A percentile compares a stretch with the other conserved stretches of the same genome.
These are phyloP conservation scores for Actinia tenebrosa DNA, from an alignment of 64 coral and sea anemone genomes.

Conservation along the genomic window DNA sequence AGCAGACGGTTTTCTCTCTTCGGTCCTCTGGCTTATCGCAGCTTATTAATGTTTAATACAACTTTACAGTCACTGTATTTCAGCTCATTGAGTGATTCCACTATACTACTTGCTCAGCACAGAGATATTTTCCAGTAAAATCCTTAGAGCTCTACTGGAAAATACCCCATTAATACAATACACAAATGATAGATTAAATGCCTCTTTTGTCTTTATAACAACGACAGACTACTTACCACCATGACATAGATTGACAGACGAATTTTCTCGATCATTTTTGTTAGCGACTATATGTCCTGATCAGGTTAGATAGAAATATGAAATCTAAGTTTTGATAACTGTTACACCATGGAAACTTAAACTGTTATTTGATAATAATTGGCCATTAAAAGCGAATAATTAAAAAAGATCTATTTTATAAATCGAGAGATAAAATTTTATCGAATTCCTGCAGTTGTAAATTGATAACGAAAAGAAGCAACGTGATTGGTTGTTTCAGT, in stretches of 20 bases:
- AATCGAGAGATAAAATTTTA: background rate
- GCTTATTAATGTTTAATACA: too few relatives aligned
- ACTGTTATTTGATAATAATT: background rate
- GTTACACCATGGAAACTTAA: background rate
- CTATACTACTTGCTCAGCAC: too few relatives aligned
- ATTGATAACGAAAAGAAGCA: background rate
- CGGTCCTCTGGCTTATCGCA: too few relatives aligned
- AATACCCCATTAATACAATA: background rate
- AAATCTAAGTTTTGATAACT: background rate
- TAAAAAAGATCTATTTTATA: background rate
- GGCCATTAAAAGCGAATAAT: background rate
- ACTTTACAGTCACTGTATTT: too few relatives aligned
- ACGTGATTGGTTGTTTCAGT: background rate
- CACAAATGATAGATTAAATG: background rate
- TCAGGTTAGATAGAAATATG: background rate
- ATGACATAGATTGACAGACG: background rate
- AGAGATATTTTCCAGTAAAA: too few relatives aligned
- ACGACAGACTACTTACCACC: background rate
- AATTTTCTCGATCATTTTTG: background rate
- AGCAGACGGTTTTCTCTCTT: too few relatives aligned
- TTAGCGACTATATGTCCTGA: background rate
- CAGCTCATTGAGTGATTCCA: too few relatives aligned
- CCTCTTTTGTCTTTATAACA: background rate
- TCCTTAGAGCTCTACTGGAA: background rate
- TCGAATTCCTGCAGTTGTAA: background rate